Percentiles rank a stretch among this genome's conserved stretches.
Evolutionary conservation across 2,797 vertebrate species (phyloP).

Genomic region (Parauchenoglanis punctatus): DNA sequence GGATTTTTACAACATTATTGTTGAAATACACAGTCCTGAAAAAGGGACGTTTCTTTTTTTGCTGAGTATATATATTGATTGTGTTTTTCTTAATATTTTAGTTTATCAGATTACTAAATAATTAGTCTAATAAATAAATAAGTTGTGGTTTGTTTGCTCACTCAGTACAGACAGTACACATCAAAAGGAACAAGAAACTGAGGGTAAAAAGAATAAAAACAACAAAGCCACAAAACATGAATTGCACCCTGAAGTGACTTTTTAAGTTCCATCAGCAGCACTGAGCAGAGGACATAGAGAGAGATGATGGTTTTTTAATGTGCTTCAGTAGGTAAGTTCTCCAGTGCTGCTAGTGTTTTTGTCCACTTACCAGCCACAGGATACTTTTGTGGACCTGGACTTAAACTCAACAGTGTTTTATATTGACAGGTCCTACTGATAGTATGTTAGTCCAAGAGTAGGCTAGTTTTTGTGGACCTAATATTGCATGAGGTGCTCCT

Average conservation of each 20-base stretch:
- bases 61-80: background rate
- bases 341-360: constrained; percentile 36
- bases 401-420: background rate
- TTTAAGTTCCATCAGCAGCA: constrained; percentile 70
- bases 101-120: background rate
- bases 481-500: background rate
- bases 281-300: constrained; percentile 40
- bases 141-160: constrained; percentile 1
- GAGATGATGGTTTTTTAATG: constrained; percentile 64
- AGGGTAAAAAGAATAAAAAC: constrained; percentile 66
- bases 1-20: too few species aligned
- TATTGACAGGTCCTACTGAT: background rate
- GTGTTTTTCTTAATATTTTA: background rate
- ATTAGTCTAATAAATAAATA: background rate
- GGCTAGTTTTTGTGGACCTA: background rate
- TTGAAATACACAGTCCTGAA: too few species aligned
- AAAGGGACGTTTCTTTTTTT: too few species aligned
- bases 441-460: background rate
- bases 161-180: constrained; percentile 58
- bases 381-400: background rate
- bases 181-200: constrained; percentile 56
- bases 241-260: constrained; percentile 76
- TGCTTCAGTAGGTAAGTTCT: constrained; percentile 66
- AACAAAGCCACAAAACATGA: constrained; percentile 81
- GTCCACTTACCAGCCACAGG: constrained; percentile 13